phyloP scores from a whole-genome alignment of 2,797 vertebrate species.

The Sternarchorhynchus goeldii region DNA sequence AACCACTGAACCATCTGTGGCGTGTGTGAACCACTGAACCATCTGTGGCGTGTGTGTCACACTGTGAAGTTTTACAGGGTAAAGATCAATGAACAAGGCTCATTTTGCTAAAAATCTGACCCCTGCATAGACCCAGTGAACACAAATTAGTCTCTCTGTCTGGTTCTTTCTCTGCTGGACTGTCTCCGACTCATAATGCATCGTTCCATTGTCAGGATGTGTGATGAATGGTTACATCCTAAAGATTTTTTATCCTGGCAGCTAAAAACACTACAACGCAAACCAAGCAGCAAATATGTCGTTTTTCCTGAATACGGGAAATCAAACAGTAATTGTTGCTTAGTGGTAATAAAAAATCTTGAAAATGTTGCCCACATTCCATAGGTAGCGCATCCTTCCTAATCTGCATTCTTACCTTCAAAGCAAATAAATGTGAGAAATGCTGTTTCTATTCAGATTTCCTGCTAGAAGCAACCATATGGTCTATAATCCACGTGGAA shows the following conservation, averaged over 20 bases:
- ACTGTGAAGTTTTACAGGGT: slow-evolving; percentile 29
- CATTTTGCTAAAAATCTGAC: slow-evolving; percentile 44
- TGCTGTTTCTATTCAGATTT: slow-evolving; percentile 29
- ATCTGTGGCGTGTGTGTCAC: slow-evolving; percentile 8
- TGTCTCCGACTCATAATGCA: not conserved
- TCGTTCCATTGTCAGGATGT: not conserved
- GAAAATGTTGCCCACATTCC: slow-evolving; percentile 41
- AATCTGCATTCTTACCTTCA: slow-evolving; percentile 31
- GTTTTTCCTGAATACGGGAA: slow-evolving; percentile 28
- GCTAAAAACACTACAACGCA: slow-evolving; percentile 27
- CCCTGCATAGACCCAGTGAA: slow-evolving; percentile 21
- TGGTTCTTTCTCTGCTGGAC: not conserved
- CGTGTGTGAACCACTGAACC: not conserved
- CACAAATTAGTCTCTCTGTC: slow-evolving; percentile 9
- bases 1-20: slow-evolving; percentile 40
- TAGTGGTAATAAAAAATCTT: slow-evolving; percentile 26
- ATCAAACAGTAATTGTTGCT: slow-evolving; percentile 13
- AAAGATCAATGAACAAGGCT: slow-evolving; percentile 39
- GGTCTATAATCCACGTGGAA: slow-evolving; percentile 17
- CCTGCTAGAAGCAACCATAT: slow-evolving; percentile 32
- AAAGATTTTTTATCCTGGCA: slow-evolving; percentile 1
- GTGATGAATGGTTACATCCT: not conserved
- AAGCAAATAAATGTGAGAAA: slow-evolving; percentile 45
- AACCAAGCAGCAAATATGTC: slow-evolving; percentile 5
- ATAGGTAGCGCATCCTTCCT: slow-evolving; percentile 2